Evolutionary conservation across 2,888 invertebrate genomes (phyloP).

Genomic region (Erpobdella octoculata): DNA sequence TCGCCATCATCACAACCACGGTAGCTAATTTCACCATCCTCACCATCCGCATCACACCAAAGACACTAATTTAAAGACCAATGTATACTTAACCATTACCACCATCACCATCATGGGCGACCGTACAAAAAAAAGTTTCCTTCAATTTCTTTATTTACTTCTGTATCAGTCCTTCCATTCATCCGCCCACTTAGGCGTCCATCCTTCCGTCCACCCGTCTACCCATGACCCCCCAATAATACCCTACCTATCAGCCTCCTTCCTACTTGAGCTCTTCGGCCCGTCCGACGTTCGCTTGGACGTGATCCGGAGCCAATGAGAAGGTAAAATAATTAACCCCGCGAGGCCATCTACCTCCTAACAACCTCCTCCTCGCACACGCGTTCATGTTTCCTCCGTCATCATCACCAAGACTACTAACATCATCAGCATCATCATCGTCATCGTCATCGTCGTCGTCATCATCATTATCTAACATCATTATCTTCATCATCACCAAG

Average conservation of each 20-base stretch:
- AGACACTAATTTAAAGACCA: neutral
- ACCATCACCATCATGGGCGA: too few relatives aligned
- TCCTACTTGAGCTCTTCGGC: neutral
- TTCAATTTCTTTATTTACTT: neutral
- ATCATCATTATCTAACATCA: too few relatives aligned
- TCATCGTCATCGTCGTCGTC: too few relatives aligned
- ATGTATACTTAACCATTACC: too few relatives aligned
- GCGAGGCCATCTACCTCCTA: too few relatives aligned
- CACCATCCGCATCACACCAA: neutral
- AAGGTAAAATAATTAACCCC: too few relatives aligned
- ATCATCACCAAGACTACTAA: neutral
- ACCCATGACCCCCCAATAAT: neutral
- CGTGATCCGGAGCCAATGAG: too few relatives aligned
- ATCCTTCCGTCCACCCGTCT: neutral
- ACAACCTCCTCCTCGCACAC: neutral
- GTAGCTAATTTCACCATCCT: neutral
- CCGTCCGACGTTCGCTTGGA: neutral
- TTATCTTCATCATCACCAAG: neutral
- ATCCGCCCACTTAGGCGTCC: neutral
- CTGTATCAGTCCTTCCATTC: neutral
- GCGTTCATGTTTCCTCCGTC: neutral
- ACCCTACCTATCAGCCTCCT: too few relatives aligned
- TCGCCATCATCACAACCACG: constrained; percentile 16
- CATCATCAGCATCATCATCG: neutral
- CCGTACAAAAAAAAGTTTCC: too few relatives aligned